Conservation (phyloP, 2,113 vertebrate genomes). For the Tachycineta bicolor region DNA sequence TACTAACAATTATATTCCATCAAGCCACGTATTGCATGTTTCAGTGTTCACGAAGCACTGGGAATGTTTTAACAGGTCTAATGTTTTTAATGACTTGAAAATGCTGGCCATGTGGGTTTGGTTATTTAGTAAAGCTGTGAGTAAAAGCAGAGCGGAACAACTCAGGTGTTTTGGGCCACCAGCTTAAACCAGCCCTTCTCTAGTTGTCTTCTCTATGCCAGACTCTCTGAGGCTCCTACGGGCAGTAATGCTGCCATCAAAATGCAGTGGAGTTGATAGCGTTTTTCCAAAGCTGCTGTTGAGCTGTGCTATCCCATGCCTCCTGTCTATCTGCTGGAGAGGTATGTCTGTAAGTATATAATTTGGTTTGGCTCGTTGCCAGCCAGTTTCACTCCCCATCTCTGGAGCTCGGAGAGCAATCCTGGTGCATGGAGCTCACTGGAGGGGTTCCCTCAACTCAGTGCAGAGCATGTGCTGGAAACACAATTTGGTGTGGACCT, state of each 20-base stretch:
- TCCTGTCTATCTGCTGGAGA: not conserved
- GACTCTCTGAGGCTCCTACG: not conserved
- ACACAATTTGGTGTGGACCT: not conserved
- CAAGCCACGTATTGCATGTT: not conserved
- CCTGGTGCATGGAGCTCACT: not conserved
- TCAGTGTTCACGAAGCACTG: not conserved
- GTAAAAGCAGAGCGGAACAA: not conserved
- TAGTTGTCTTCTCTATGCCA: not conserved
- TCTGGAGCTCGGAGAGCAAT: not conserved
- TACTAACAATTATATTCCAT: not conserved
- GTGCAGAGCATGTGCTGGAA: not conserved
- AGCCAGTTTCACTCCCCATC: not conserved
- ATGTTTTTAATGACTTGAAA: not conserved
- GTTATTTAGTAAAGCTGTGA: not conserved
- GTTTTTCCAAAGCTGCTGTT: not conserved
- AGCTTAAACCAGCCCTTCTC: not conserved
- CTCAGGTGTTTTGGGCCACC: not conserved
- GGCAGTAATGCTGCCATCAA: not conserved
- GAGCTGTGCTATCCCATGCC: not conserved
- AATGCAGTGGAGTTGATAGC: accelerated
- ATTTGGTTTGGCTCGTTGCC: not conserved
- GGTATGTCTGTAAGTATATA: not conserved
- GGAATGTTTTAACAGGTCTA: not conserved
- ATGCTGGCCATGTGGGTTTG: not conserved
- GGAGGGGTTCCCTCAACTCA: accelerated